Conservation (phyloP, 2,797 vertebrate genomes). For the Astyanax mexicanus region DNA sequence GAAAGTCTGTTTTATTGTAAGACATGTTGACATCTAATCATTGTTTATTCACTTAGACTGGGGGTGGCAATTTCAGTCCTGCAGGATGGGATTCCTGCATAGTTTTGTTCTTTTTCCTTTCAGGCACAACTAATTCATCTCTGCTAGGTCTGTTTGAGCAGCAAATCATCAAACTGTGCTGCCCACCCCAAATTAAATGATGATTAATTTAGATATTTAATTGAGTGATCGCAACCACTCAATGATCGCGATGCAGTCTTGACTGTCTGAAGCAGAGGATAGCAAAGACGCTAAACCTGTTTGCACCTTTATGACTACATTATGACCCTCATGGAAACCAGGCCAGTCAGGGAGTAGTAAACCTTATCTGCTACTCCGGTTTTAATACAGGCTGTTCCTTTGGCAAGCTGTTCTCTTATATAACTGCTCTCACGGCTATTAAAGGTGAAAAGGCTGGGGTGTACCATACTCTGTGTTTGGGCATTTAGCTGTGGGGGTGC, state of each 20-base stretch:
- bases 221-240: too few species aligned
- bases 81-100: too few species aligned
- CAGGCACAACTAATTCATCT: too few species aligned
- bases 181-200: too few species aligned
- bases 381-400: slow-evolving; percentile 23
- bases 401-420: slow-evolving; percentile 9
- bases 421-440: neutral
- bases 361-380: slow-evolving; percentile 13
- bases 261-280: neutral
- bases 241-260: neutral
- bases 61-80: too few species aligned
- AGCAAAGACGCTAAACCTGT: neutral
- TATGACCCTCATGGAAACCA: slow-evolving; percentile 15
- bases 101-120: too few species aligned
- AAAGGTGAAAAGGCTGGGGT: neutral
- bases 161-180: too few species aligned
- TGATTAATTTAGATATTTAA: too few species aligned
- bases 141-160: too few species aligned
- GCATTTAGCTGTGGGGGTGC: neutral
- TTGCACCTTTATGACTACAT: neutral
- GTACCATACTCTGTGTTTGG: neutral
- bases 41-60: too few species aligned
- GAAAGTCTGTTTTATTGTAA: too few species aligned
- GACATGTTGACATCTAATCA: too few species aligned
- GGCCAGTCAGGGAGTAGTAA: neutral